Evolutionary conservation across 2,888 invertebrate species (phyloP), one percentile per base, ranked within the genome.

Genomic region (Meloe dianella): DNA sequence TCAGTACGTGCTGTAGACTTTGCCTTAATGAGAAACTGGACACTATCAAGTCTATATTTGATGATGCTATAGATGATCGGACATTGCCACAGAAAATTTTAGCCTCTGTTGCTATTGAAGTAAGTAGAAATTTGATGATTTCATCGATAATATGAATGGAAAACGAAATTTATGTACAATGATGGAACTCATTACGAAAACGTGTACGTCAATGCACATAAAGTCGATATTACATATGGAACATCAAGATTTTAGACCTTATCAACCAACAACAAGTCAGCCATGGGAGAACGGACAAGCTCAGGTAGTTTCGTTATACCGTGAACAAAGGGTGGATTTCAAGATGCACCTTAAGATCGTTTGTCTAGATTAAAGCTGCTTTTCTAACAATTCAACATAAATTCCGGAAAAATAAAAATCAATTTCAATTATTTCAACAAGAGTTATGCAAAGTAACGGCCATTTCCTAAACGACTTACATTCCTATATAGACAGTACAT

Each of bases 31-130:
- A 83, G 57, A 79, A 83, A 57, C 75, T 73, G 68, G 80, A 80
- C 65, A 68, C 75, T 70, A 76, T 83, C 72, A 79, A 78, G 72
- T 79, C 81, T 64, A 78, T 83, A 75, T 82, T 81, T 73, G 81
- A 79, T 73, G 78, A 75, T 60, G 64, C 69, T 17, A 65, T 74
- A 60, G 76, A 74, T 63, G 75, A 78, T 67, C 72, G 73, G 54
- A 83, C 86, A 80, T 85, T 91, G 77, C 87, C 86, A 70, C 86
- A 86, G 73, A 90, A 89, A 86, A 91, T 91, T 81, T 86, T 86
- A 80, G 86, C 87, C 79, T 89, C 88, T 79, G 85, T 91, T 74
- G 86, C 89, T 67, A 87, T 91, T 71, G 87, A 91, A 88, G 91
- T 91, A 85, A 82, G 88, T 85, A 56, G 75, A 77, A 30, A 35